A percentile compares a stretch with the other conserved stretches of the same genome.
Conservation (phyloP, 2,888 invertebrate species). For the Arrhopalites spinosus region DNA sequence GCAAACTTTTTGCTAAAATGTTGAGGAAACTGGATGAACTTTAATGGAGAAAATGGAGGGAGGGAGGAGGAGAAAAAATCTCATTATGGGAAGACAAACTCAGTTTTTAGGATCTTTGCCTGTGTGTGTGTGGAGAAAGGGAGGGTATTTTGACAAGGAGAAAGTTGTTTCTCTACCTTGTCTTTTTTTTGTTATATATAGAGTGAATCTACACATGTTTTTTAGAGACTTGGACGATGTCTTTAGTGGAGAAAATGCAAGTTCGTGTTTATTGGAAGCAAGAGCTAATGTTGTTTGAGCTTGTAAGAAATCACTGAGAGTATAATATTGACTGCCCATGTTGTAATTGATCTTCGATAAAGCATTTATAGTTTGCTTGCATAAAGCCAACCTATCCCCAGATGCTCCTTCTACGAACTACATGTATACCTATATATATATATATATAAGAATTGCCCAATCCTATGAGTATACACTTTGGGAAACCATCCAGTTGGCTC, state of each 20-base stretch:
- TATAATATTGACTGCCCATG: conserved; percentile 22
- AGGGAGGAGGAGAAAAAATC: background rate
- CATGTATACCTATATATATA: background rate
- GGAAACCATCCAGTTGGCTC: conserved; percentile 49
- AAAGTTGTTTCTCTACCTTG: too few relatives aligned
- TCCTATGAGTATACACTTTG: conserved; percentile 34
- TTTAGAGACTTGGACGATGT: too few relatives aligned
- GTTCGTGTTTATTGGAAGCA: conserved; percentile 27
- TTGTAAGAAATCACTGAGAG: conserved; percentile 12
- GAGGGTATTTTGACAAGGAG: background rate
- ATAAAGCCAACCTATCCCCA: conserved; percentile 5
- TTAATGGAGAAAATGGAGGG: background rate
- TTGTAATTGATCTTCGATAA: conserved; percentile 45
- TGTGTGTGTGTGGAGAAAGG: background rate
- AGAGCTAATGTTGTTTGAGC: conserved; percentile 2
- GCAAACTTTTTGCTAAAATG: conserved; percentile 1
- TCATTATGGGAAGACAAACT: conserved; percentile 6
- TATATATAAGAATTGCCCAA: conserved; percentile 18
- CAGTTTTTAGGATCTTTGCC: background rate
- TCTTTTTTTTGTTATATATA: too few relatives aligned
- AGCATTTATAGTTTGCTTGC: conserved; percentile 39
- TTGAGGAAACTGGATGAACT: background rate
- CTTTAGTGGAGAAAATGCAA: too few relatives aligned
- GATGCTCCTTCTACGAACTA: background rate
- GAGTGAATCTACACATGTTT: too few relatives aligned